These are phyloP conservation scores for Valencia hispanica DNA, from an alignment of 2,797 vertebrate species.

Conservation along the genomic window DNA sequence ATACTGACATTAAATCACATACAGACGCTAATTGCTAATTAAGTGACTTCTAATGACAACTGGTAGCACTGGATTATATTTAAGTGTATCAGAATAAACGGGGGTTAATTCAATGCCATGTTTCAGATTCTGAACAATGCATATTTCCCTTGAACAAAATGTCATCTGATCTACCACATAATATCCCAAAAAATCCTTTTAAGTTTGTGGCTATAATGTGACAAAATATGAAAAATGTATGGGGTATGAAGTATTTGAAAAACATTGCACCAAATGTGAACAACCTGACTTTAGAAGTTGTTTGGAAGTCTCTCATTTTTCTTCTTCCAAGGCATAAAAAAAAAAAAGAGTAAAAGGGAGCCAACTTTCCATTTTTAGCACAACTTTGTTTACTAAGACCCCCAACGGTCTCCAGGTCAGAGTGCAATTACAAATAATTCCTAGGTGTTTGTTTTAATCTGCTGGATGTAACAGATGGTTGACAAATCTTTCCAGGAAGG, in stretches of 20 bases:
- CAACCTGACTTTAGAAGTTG: background rate
- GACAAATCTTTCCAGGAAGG: constrained; percentile 35
- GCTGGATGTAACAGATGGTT: constrained; percentile 49
- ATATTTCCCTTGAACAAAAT: background rate
- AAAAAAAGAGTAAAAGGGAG: constrained; percentile 6
- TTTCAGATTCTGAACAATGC: background rate
- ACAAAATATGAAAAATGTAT: background rate
- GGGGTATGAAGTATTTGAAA: background rate
- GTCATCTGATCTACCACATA: background rate
- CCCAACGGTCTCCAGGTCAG: constrained; percentile 43
- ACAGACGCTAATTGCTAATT: no score
- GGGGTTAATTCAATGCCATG: background rate
- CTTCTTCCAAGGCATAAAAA: background rate
- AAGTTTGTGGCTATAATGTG: background rate
- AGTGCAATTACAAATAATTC: constrained; percentile 62
- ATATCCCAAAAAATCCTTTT: background rate
- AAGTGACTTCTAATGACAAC: no score
- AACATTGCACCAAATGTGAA: background rate
- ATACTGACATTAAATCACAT: no score
- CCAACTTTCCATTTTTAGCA: constrained; percentile 53
- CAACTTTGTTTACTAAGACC: constrained; percentile 40
- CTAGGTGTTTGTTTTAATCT: constrained; percentile 63
- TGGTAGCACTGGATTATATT: no score
- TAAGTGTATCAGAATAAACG: background rate
- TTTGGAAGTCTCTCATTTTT: background rate